Conservation (phyloP, 92 coral and sea anemone genomes). For the Micromussa lordhowensis region DNA sequence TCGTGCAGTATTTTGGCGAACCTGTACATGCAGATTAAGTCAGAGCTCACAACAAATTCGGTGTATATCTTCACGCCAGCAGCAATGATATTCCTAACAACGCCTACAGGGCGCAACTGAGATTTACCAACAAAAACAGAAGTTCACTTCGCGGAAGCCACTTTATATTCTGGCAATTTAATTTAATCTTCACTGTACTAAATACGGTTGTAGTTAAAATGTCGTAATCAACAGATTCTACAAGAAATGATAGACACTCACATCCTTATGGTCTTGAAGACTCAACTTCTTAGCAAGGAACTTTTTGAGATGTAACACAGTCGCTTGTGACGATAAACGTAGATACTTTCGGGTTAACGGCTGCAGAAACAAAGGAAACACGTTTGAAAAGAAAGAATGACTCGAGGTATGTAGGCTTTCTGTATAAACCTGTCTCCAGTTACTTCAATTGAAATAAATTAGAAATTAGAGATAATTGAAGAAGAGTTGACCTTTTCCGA, state of each 20-base stretch:
- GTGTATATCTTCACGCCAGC: background rate
- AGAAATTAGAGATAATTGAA: too few species aligned
- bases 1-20: too few species aligned
- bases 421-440: too few species aligned
- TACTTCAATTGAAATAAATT: too few species aligned
- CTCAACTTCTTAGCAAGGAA: conserved; percentile 90
- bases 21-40: too few species aligned
- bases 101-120: background rate
- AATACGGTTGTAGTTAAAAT: background rate
- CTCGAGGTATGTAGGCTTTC: too few species aligned
- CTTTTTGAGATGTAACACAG: conserved; percentile 93
- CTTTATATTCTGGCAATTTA: background rate
- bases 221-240: background rate
- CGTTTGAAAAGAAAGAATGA: background rate
- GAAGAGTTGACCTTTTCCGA: background rate
- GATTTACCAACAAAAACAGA: background rate
- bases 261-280: conserved; percentile 85
- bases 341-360: conserved; percentile 91
- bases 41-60: too few species aligned
- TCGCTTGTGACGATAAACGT: conserved; percentile 93
- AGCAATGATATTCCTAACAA: background rate
- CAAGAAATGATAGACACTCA: conserved; percentile 44
- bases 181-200: background rate
- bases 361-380: conserved; percentile 47
- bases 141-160: background rate